Evolutionary conservation across 2,113 vertebrate genomes (phyloP).

Genomic region (Oriolus oriolus): DNA sequence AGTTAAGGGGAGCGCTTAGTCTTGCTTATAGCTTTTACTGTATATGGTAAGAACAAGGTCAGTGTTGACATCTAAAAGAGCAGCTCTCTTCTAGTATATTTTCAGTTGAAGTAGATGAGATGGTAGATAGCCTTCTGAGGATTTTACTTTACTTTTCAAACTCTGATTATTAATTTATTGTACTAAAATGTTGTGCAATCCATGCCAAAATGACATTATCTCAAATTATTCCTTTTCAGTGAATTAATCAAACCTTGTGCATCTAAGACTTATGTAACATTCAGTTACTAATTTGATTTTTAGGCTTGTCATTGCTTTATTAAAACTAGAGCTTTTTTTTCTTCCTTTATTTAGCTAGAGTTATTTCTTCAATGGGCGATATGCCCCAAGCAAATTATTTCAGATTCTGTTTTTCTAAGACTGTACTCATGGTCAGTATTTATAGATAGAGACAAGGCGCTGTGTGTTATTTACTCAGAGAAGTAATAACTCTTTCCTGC

Average conservation of each 20-base stretch:
- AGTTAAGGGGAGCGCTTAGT: neutral
- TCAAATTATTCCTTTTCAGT: neutral
- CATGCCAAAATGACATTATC: neutral
- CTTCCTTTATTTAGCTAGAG: neutral
- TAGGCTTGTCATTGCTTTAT: neutral
- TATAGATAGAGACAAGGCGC: neutral
- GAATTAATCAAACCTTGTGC: neutral
- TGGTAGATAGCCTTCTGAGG: conserved; percentile 42
- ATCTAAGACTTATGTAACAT: neutral
- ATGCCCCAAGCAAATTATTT: neutral
- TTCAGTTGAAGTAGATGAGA: conserved; percentile 29
- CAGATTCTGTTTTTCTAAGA: neutral
- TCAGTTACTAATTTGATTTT: neutral
- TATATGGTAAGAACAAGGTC: conserved; percentile 53
- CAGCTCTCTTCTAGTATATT: neutral
- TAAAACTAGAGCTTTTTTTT: neutral
- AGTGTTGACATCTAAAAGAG: conserved; percentile 28
- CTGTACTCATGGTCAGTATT: neutral
- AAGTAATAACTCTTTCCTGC: neutral
- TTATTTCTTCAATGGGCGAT: neutral
- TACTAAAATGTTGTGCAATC: neutral
- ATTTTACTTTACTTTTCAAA: neutral
- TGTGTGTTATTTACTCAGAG: neutral
- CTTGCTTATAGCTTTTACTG: conserved; percentile 47
- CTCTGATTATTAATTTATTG: neutral